phyloP scores from a whole-genome alignment of 2,113 vertebrate species.

The Tachycineta bicolor region DNA sequence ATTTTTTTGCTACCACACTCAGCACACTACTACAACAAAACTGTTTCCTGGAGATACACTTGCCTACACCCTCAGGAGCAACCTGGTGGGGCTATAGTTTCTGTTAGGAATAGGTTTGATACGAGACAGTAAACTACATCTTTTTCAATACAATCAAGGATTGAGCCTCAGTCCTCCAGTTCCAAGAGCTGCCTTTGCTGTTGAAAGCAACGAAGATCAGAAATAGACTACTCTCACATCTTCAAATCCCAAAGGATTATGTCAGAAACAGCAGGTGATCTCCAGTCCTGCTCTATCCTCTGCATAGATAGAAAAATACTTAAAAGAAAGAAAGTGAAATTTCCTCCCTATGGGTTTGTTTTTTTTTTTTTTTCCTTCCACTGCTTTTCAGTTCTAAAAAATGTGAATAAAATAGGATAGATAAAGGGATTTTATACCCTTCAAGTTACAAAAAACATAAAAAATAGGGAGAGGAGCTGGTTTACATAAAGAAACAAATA shows the following conservation, averaged over 20 bases:
- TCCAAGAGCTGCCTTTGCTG: background rate
- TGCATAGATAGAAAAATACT: background rate
- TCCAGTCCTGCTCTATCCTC: background rate
- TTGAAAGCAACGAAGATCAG: slow-evolving; percentile 24
- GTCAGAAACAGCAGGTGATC: slow-evolving; percentile 33
- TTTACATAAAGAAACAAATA: background rate
- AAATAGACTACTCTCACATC: slow-evolving; percentile 5
- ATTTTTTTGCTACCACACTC: background rate
- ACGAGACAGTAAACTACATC: background rate
- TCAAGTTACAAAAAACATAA: background rate
- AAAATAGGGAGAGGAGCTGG: background rate
- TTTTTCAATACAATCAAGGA: background rate
- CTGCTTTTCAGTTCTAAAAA: background rate
- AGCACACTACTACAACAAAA: background rate
- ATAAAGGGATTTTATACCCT: background rate
- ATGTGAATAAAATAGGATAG: background rate
- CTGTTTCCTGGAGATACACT: background rate
- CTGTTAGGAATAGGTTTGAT: background rate
- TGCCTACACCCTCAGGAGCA: background rate
- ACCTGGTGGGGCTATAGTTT: background rate
- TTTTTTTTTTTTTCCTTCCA: background rate
- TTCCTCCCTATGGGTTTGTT: background rate
- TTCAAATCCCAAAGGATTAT: slow-evolving; percentile 49
- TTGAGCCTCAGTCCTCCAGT: background rate
- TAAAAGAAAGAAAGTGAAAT: background rate